These are phyloP conservation scores for Tenthredo mesomela DNA, from an alignment of 2,888 invertebrate species.

Conservation along the genomic window DNA sequence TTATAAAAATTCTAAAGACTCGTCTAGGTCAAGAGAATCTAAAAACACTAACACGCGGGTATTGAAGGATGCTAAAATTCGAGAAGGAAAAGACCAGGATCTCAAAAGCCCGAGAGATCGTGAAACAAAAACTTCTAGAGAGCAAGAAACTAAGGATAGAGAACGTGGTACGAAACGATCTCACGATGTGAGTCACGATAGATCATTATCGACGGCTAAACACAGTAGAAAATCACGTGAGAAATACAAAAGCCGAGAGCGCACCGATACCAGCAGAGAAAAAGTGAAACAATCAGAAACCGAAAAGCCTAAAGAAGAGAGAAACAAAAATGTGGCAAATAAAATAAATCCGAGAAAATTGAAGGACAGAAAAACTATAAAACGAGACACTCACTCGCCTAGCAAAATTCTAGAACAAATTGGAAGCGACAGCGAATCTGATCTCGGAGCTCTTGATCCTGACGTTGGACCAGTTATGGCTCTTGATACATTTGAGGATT, in stretches of 20 bases:
- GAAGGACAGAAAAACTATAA: slow-evolving; percentile 35
- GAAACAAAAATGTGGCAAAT: neutral
- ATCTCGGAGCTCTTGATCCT: slow-evolving; percentile 50
- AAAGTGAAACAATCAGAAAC: slow-evolving; percentile 51
- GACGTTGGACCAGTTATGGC: slow-evolving; percentile 55
- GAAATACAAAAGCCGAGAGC: slow-evolving; percentile 62
- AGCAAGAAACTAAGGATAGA: slow-evolving; percentile 52
- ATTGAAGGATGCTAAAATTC: slow-evolving; percentile 46
- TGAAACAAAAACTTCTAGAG: slow-evolving; percentile 46
- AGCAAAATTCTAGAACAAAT: slow-evolving; percentile 55
- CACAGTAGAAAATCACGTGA: slow-evolving; percentile 62
- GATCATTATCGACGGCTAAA: slow-evolving; percentile 58
- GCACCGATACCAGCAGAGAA: slow-evolving; percentile 58
- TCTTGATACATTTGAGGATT: slow-evolving; percentile 61
- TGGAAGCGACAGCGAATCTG: slow-evolving; percentile 56
- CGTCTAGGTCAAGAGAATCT: slow-evolving; percentile 32
- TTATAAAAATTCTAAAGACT: slow-evolving; percentile 57
- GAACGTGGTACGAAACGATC: slow-evolving; percentile 59
- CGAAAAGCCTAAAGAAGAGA: slow-evolving; percentile 56
- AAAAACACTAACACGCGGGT: slow-evolving; percentile 52
- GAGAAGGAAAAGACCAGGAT: slow-evolving; percentile 57
- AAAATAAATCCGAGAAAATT: slow-evolving; percentile 52
- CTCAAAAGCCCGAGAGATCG: slow-evolving; percentile 50
- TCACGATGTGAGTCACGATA: slow-evolving; percentile 63
- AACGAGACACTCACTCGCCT: slow-evolving; percentile 47